Evolutionary conservation across 1,140 invertebrate genomes (phyloP), one percentile per base, ranked within the genome.

Genomic region (Ridgeia piscesae): DNA sequence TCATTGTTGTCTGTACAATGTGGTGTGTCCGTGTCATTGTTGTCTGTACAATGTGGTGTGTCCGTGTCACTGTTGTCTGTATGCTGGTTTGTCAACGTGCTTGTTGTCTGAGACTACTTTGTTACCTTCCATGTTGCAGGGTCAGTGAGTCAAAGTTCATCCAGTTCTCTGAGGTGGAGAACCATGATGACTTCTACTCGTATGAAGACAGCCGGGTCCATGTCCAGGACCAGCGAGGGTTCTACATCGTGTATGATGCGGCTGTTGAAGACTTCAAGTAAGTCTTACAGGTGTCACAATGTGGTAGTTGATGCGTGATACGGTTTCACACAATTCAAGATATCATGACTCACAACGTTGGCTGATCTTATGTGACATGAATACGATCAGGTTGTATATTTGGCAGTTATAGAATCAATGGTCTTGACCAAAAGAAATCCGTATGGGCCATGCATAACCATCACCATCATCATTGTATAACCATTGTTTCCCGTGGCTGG

Each of bases 171-270:
- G 95, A 96, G 35, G 93, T 96, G 34, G 95, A 96, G 34, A 96
- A 96, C 92, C 95, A 96, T 94, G 96, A 96, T 94, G 95, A 96
- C 92, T 96, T 96, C 93, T 96, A 96, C 93, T 93, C 94, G 27
- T 92, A 94, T 35, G 95, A 96, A 21, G 95, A 96, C 90, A 95
- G 94, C 0, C 93, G 95, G 77, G 93, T 96, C 42, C 95, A 96
- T 93, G 95, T 96, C 35, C 94, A 95, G 42, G 96, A 96, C 92
- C 95, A 95, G 93, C 93, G 94, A 91, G 96, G 96, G 0, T 94
- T 95, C 89, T 95, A 95, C 91, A 94, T 96, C 91, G 94, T 96
- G 93, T 96, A 96, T 92, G 95, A 95, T 89, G 93, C 93, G 91
- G 95, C 95, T 6, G 50, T 95, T n/a, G 93, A 95, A 48, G 96